Conservation (phyloP, 2,113 vertebrate species). For the Oncorhynchus masou region DNA sequence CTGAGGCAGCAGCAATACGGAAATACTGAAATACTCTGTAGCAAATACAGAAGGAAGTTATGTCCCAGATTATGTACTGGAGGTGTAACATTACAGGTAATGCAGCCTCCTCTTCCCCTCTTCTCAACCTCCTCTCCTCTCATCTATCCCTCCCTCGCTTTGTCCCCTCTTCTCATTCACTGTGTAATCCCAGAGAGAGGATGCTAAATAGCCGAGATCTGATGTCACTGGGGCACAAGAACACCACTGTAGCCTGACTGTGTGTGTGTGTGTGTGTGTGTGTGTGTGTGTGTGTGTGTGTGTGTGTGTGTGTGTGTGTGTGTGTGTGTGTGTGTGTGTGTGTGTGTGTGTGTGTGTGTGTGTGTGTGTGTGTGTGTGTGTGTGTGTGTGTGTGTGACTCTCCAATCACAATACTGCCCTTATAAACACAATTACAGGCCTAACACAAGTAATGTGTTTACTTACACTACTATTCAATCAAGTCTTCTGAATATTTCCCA, state of each 20-base stretch:
- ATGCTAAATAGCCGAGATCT: constrained; percentile 54
- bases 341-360: background rate
- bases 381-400: too few species aligned
- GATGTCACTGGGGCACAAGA: constrained; percentile 54
- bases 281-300: background rate
- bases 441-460: background rate
- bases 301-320: background rate
- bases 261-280: background rate
- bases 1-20: background rate
- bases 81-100: constrained; percentile 1
- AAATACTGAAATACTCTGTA: background rate
- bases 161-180: constrained; percentile 26
- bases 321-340: background rate
- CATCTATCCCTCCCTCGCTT: background rate
- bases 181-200: constrained; percentile 36
- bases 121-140: background rate
- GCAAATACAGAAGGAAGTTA: too few species aligned
- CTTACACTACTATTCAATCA: too few species aligned
- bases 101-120: background rate
- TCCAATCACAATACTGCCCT: background rate
- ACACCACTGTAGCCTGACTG: constrained; percentile 25
- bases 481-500: too few species aligned
- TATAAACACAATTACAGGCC: background rate
- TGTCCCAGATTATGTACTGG: background rate
- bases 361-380: background rate